These are phyloP conservation scores for Bubo blakistoni DNA, from an alignment of 2,113 vertebrate species.

Conservation along the genomic window DNA sequence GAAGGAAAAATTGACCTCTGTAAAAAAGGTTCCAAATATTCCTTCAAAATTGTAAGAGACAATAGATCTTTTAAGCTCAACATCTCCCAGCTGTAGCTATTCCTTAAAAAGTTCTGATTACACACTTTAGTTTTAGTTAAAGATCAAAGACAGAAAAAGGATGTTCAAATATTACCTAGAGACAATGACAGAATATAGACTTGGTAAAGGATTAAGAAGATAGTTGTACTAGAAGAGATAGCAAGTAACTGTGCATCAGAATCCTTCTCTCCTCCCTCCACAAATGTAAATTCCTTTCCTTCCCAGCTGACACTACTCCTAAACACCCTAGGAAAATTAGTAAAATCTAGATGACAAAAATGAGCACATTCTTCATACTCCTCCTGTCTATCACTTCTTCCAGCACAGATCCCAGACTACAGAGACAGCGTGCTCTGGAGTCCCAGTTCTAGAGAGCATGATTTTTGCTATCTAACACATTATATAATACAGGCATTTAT, in stretches of 20 bases:
- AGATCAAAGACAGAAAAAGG: not conserved
- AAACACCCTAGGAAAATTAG: not conserved
- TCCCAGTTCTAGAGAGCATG: not conserved
- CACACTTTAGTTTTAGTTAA: not conserved
- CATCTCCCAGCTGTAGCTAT: not conserved
- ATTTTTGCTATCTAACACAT: not conserved
- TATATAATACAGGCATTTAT: not conserved
- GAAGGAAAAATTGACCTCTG: not conserved
- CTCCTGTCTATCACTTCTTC: not conserved
- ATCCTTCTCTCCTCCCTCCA: not conserved
- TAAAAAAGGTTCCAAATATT: not conserved
- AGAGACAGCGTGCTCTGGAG: not conserved
- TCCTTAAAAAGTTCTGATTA: not conserved
- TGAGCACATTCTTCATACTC: not conserved
- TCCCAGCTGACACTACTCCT: not conserved
- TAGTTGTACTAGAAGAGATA: not conserved
- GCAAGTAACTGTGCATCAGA: not conserved
- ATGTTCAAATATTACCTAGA: not conserved
- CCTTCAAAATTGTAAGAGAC: not conserved
- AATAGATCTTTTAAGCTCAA: not conserved
- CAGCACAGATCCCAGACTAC: not conserved
- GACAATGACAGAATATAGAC: not conserved
- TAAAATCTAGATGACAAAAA: not conserved
- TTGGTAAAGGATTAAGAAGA: not conserved
- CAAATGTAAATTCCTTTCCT: not conserved